phyloP scores from a whole-genome alignment of 2,797 vertebrate genomes.

The Cossypha dichroa region DNA sequence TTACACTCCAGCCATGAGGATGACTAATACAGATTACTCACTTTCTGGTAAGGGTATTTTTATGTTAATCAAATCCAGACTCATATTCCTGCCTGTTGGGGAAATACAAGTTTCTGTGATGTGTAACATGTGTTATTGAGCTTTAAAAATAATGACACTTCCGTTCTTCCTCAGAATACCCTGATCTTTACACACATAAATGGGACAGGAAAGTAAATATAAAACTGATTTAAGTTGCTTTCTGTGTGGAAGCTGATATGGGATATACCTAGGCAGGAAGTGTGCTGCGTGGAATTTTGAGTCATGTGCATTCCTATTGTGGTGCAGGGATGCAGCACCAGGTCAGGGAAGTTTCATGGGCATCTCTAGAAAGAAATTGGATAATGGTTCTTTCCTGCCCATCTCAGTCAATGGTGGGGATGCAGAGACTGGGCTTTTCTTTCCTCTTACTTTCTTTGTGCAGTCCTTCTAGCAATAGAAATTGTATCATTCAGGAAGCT shows the following conservation, averaged over 20 bases:
- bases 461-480: background rate
- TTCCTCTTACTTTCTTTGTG: background rate
- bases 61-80: constrained; percentile 48
- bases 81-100: constrained; percentile 2
- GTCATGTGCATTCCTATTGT: background rate
- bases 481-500: background rate
- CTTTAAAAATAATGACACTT: background rate
- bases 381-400: background rate
- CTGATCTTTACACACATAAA: background rate
- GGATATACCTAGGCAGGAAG: background rate
- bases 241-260: background rate
- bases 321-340: background rate
- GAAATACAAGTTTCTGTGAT: constrained; percentile 8
- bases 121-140: background rate
- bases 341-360: background rate
- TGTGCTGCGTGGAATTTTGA: background rate
- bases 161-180: background rate
- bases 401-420: background rate
- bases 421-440: background rate
- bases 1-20: constrained; percentile 93
- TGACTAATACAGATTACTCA: constrained; percentile 94
- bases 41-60: constrained; percentile 88
- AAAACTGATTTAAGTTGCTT: background rate
- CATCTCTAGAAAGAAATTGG: background rate
- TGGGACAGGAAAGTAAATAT: background rate